Evolutionary conservation across 2,113 vertebrate genomes (phyloP), one percentile per base, ranked within the genome.

Genomic region (Pomatostomus ruficeps): DNA sequence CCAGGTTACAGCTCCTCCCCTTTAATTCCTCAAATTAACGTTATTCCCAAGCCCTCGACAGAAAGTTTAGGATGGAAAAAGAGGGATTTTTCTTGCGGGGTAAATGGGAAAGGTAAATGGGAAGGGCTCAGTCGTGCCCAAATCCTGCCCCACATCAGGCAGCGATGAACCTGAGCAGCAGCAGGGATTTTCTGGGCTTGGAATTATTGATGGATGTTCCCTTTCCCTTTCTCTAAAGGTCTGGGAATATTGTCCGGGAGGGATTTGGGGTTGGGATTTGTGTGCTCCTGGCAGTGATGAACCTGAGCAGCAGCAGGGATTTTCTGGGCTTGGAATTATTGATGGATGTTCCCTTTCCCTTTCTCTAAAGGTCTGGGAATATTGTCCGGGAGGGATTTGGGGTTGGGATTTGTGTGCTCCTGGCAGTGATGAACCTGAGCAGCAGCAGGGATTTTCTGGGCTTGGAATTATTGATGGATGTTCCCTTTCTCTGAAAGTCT

Each of bases 71-170:
- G 11, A 19, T 88, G 42, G 40, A 70, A n/a, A 24, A 29, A 46
- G 48, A 55, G 18, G 35, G 14, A 1, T 24, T 83, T 62, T 75
- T 45, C 14, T 29, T 25, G n/a, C 21, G 77, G 80, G 42, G 54
- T 35, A 62, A 52, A 25, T 24, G 42, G 38, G 48, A 31, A 38
- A 14, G 49, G 26, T 14, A 18, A 31, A 12, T 9, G 33, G 31
- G 45, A 63, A 68, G 48, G 23, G 58, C 31, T 83, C 18, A 23
- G 0, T 43, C 19, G 2, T 12, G 49, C 40, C 10, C 14, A 17
- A 40, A 54, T 46, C 0, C 18, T 24, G 12, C 43, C 26, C 4
- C 0, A 0, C 23, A 17, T 74, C 19, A 38, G 23, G 36, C 40
- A 88, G 70, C 7, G 26, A 12, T 36, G 42, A 59, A 29, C 16